phyloP scores from a whole-genome alignment of 2,113 vertebrate species.

The Nicator chloris region DNA sequence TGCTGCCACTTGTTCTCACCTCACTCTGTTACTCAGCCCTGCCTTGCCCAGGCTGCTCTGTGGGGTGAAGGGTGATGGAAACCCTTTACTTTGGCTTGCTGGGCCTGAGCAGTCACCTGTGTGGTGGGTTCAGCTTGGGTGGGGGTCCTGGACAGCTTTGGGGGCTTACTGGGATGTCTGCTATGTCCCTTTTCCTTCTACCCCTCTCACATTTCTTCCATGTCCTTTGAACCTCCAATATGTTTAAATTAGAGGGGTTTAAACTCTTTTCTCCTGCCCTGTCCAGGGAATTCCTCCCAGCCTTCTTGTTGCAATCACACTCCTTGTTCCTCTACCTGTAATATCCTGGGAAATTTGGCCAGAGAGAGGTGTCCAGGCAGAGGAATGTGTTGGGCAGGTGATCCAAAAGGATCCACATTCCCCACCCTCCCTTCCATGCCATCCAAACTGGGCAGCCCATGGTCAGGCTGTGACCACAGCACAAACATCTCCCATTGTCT shows the following conservation, averaged over 20 bases:
- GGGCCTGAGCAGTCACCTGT: neutral
- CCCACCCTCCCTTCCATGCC: neutral
- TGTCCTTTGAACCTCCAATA: neutral
- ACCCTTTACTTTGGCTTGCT: neutral
- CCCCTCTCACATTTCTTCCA: accelerated
- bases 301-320: neutral
- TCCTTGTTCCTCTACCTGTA: neutral
- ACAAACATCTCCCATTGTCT: neutral
- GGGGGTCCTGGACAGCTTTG: neutral
- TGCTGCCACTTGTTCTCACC: neutral
- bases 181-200: neutral
- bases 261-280: neutral
- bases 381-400: neutral
- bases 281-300: neutral
- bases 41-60: neutral
- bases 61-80: neutral
- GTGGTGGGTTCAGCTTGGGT: neutral
- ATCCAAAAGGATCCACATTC: neutral
- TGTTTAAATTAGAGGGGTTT: neutral
- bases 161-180: neutral
- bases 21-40: neutral
- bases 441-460: neutral
- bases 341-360: neutral
- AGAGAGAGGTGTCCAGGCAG: neutral
- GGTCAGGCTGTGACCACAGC: neutral